These are phyloP conservation scores for Thamnophis sirtalis DNA, from an alignment of 2,113 vertebrate species.

Conservation along the genomic window DNA sequence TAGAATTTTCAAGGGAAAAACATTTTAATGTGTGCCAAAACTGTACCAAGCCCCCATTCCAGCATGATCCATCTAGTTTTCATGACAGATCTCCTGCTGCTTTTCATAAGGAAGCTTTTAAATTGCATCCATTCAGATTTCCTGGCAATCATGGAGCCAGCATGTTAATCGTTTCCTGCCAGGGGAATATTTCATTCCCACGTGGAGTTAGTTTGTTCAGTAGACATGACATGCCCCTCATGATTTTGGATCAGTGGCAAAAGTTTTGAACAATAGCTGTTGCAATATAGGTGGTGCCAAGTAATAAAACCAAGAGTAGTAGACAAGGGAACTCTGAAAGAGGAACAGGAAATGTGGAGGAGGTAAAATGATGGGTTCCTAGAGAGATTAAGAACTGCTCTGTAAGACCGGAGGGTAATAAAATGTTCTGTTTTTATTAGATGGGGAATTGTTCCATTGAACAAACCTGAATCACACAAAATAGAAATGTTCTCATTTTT, in stretches of 20 bases:
- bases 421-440: neutral
- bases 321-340: neutral
- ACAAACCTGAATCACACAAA: neutral
- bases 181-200: conserved; percentile 52
- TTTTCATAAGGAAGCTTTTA: conserved; percentile 31
- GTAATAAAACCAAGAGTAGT: neutral
- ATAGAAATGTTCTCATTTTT: neutral
- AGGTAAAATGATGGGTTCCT: neutral
- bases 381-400: neutral
- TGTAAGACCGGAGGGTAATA: neutral
- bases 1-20: neutral
- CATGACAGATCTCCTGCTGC: neutral
- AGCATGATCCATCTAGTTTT: neutral
- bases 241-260: conserved; percentile 21
- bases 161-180: conserved; percentile 41
- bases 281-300: neutral
- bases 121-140: conserved; percentile 42
- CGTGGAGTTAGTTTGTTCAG: conserved; percentile 46
- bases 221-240: conserved; percentile 21
- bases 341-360: neutral
- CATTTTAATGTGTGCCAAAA: conserved; percentile 10
- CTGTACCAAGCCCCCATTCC: neutral
- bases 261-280: neutral
- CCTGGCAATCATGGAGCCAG: conserved; percentile 30
- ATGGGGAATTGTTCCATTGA: neutral